phyloP scores from a whole-genome alignment of 2,113 vertebrate genomes.

The Clarias macrocephalus region DNA sequence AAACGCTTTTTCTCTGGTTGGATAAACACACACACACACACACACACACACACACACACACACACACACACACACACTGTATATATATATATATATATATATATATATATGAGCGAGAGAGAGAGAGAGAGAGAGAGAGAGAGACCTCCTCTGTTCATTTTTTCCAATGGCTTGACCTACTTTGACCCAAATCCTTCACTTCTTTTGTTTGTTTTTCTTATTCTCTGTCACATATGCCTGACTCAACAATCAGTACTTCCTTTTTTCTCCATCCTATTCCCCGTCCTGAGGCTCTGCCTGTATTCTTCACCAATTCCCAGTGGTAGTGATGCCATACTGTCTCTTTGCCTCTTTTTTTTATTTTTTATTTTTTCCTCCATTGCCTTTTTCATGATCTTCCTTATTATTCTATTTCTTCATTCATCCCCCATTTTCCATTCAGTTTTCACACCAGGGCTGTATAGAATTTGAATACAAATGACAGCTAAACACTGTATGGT shows the following conservation, averaged over 20 bases:
- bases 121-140: too few species aligned
- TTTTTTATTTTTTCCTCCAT: not conserved
- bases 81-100: too few species aligned
- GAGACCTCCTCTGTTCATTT: not conserved
- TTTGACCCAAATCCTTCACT: not conserved
- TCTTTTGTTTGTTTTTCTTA: not conserved
- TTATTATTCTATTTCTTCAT: not conserved
- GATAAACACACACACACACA: not conserved
- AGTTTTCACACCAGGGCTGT: conserved; percentile 3
- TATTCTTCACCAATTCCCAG: not conserved
- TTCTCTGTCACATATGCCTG: not conserved
- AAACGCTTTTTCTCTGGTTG: conserved; percentile 29
- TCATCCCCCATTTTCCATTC: not conserved
- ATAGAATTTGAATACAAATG: conserved; percentile 43
- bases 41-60: too few species aligned
- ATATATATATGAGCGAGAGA: not conserved
- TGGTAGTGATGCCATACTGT: not conserved
- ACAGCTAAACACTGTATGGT: conserved; percentile 54
- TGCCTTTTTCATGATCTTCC: not conserved
- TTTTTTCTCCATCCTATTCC: not conserved
- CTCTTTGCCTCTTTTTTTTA: not conserved
- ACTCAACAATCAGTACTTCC: not conserved
- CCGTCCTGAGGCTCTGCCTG: not conserved
- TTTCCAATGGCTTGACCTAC: not conserved
- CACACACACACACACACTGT: too few species aligned